A percentile compares a stretch with the other conserved stretches of the same genome.
Conservation (phyloP, 2,113 vertebrate species). For the Ailurus styani region DNA sequence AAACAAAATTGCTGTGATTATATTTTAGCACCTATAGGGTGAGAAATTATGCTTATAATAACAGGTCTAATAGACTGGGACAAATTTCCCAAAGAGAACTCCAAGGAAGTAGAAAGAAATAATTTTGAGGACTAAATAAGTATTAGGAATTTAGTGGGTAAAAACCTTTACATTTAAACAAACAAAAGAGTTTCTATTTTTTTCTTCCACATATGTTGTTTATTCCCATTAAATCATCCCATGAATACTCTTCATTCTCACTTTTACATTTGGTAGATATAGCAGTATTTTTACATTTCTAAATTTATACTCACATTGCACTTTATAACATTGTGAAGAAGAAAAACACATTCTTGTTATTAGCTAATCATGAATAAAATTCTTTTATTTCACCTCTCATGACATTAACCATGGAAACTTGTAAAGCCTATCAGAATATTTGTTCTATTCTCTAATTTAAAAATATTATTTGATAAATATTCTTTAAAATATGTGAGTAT, state of each 20-base stretch:
- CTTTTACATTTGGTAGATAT: neutral
- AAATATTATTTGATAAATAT: neutral
- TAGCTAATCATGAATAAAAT: neutral
- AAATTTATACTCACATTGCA: neutral
- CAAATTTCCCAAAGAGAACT: neutral
- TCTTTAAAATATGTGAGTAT: neutral
- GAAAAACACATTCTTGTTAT: neutral
- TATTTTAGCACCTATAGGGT: neutral
- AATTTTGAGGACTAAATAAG: neutral
- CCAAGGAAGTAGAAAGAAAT: neutral
- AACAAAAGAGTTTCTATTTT: neutral
- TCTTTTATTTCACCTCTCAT: neutral
- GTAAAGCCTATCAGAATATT: neutral
- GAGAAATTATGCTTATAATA: neutral
- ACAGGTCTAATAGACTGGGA: neutral
- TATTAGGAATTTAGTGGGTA: neutral
- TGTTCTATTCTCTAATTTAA: constrained; percentile 4
- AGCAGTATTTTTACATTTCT: constrained; percentile 1
- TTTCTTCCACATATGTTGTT: neutral
- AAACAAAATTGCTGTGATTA: neutral
- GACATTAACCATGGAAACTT: neutral
- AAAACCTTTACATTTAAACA: neutral
- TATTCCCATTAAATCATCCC: neutral
- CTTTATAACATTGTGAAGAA: neutral
- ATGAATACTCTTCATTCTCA: neutral